phyloP scores from a whole-genome alignment of 1,140 invertebrate species.

The Stegodyphus dumicola region DNA sequence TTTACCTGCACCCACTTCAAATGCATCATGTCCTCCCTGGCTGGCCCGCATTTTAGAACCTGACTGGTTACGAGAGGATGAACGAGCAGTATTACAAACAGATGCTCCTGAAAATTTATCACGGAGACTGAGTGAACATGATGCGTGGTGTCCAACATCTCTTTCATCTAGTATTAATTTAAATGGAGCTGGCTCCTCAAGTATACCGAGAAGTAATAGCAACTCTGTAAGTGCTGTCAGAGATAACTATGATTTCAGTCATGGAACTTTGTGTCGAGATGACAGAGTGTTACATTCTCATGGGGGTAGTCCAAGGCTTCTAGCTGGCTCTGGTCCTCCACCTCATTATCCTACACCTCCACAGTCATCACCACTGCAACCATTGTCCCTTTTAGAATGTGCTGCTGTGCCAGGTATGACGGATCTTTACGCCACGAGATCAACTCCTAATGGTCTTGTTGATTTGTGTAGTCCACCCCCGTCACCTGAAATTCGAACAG shows the following conservation, averaged over 20 bases:
- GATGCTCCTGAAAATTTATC: slow-evolving; percentile 41
- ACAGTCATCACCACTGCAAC: slow-evolving; percentile 57
- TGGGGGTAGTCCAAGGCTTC: slow-evolving; percentile 49
- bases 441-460: slow-evolving; percentile 38
- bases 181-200: slow-evolving; percentile 46
- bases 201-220: slow-evolving; percentile 18
- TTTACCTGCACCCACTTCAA: slow-evolving; percentile 25
- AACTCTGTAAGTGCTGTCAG: slow-evolving; percentile 22
- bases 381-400: slow-evolving; percentile 53
- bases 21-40: slow-evolving; percentile 31
- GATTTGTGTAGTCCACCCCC: slow-evolving; percentile 57
- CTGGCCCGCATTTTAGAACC: slow-evolving; percentile 35
- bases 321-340: slow-evolving; percentile 49
- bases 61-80: slow-evolving; percentile 34
- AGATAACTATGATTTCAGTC: slow-evolving; percentile 27
- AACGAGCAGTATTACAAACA: not conserved
- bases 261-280: not conserved
- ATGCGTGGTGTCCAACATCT: slow-evolving; percentile 25
- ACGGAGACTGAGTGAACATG: slow-evolving; percentile 28
- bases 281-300: slow-evolving; percentile 10
- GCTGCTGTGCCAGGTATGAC: slow-evolving; percentile 8
- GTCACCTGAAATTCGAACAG: slow-evolving; percentile 48
- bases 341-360: slow-evolving; percentile 59
- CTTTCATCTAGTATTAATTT: slow-evolving; percentile 11
- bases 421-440: slow-evolving; percentile 27